Conservation (phyloP, 2,888 invertebrate species). For the Drepana falcataria region DNA sequence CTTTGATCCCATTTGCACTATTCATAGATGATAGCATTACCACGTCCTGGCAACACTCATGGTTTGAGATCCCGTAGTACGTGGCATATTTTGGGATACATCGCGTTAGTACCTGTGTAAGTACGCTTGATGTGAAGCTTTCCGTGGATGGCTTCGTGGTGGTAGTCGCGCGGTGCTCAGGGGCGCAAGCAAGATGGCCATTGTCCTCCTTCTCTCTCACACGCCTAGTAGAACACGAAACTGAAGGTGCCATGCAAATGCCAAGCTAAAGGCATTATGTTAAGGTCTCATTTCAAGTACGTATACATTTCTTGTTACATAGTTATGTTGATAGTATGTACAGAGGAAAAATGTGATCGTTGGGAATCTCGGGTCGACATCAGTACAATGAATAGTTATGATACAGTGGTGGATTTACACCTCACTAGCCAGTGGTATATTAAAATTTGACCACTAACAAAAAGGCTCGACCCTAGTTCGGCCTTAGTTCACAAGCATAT, state of each 20-base stretch:
- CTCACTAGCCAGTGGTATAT: too few relatives aligned
- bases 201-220: constrained; percentile 58
- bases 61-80: neutral
- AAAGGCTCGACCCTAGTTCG: too few relatives aligned
- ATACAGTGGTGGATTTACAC: too few relatives aligned
- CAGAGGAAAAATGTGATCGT: neutral
- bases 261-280: constrained; percentile 12
- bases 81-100: constrained; percentile 5
- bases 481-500: too few relatives aligned
- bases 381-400: too few relatives aligned
- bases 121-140: constrained; percentile 50
- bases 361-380: too few relatives aligned
- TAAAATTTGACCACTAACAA: too few relatives aligned
- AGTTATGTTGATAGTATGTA: neutral
- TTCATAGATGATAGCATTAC: too few relatives aligned
- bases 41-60: too few relatives aligned
- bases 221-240: constrained; percentile 54
- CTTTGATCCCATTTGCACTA: too few relatives aligned
- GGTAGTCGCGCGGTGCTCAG: constrained; percentile 27
- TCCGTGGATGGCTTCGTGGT: constrained; percentile 32
- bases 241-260: constrained; percentile 48
- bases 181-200: constrained; percentile 76
- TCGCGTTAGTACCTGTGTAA: constrained; percentile 24
- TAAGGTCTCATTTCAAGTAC: constrained; percentile 1
- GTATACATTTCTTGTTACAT: neutral